Evolutionary conservation across 2,797 vertebrate genomes (phyloP), one percentile per base, ranked within the genome.

Genomic region (Acanthurus lineatus): DNA sequence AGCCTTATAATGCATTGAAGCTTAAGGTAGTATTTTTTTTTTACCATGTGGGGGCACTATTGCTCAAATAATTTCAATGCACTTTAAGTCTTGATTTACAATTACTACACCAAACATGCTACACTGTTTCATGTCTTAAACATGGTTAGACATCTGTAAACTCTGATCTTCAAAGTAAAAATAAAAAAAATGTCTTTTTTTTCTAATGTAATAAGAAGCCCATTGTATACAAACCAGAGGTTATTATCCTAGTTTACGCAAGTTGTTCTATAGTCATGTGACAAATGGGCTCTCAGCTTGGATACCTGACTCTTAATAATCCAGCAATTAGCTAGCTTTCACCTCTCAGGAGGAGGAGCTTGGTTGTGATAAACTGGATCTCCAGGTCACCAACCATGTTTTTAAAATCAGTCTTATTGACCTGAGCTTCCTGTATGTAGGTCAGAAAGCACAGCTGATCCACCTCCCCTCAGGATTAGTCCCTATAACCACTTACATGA

Each of bases 21-120:
- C 60, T 65, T 47, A 44, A 49, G 40, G 64, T 40, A 77, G 54
- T 71, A 58, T 70, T 4, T 1, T n/a, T 58, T 58, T 80, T 77
- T 53, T 11, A 65, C 87, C 91, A 91, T 65, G 52, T 49, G 88
- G 82, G 86, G 89, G 88, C 87, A 66, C 80, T 91, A 12, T 90
- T 87, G 81, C 61, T 79, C 77, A 86, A 65, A 69, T 44, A 81
- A 48, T 58, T 28, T 48, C 7, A 66, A 12, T 57, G 5, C 14
- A 25, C 58, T 62, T 72, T 2, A 40, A 5, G 52, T 35, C 17
- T 8, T 38, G 17, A 9, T 74, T 56, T 25, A 51, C 20, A 80
- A 3, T 5, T 16, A 10, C 35, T 51, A 22, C 6, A 53, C n/a
- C 1, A 64, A 32, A 49, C 12, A 32, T 15, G 2, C 8, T 25